phyloP scores from a whole-genome alignment of 2,888 invertebrate species.

The Eupithecia inturbata region DNA sequence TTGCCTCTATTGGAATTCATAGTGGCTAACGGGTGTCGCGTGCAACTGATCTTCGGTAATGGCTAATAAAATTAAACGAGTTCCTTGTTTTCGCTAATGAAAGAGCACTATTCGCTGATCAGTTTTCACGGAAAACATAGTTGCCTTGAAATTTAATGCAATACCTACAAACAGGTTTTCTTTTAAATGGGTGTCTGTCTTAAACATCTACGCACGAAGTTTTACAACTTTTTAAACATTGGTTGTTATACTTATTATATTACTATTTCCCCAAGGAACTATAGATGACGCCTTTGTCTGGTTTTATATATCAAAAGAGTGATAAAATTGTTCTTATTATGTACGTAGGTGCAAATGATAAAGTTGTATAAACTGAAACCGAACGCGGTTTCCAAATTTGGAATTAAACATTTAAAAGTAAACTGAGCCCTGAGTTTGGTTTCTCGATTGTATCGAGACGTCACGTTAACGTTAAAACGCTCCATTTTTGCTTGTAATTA shows the following conservation, averaged over 20 bases:
- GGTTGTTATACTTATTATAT: not conserved
- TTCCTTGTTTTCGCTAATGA: constrained; percentile 16
- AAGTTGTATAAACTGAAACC: not conserved
- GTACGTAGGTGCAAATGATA: not conserved
- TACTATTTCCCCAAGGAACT: not conserved
- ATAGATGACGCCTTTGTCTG: not conserved
- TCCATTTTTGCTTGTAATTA: not conserved
- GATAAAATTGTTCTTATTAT: not conserved
- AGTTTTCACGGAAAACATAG: not conserved
- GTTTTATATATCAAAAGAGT: not conserved
- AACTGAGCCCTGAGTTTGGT: not conserved
- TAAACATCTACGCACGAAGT: not conserved
- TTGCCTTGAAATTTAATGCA: not conserved
- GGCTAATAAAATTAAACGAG: constrained; percentile 28
- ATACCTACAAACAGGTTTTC: not conserved
- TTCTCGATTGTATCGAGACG: not conserved
- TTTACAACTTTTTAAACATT: not conserved
- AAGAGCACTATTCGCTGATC: constrained; percentile 11
- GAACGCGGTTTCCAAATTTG: not conserved
- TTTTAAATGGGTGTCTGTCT: not conserved
- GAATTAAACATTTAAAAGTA: not conserved
- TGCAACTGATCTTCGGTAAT: constrained; percentile 25
- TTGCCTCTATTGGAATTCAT: constrained; percentile 42
- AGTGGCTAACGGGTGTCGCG: constrained; percentile 41
- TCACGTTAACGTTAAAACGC: not conserved